These are phyloP conservation scores for Tachina grossa DNA, from an alignment of 2,888 invertebrate species.

Conservation along the genomic window DNA sequence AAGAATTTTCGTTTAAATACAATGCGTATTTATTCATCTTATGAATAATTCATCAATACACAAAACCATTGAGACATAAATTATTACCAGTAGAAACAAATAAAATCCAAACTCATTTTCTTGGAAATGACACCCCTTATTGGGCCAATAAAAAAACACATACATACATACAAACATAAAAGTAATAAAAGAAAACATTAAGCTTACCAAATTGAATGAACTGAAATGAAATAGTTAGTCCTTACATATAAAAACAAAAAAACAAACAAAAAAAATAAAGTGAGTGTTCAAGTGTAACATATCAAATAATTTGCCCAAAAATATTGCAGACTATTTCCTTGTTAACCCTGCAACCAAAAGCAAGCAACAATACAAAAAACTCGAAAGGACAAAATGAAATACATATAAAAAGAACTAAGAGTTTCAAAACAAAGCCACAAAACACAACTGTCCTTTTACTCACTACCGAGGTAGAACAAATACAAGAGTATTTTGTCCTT, in stretches of 20 bases:
- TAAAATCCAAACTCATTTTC: conserved; percentile 24
- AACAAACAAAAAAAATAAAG: background rate
- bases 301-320: conserved; percentile 66
- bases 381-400: background rate
- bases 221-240: conserved; percentile 67
- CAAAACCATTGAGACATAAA: conserved; percentile 65
- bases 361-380: conserved; percentile 27
- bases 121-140: conserved; percentile 50
- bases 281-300: conserved; percentile 69
- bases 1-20: background rate
- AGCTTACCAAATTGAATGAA: conserved; percentile 46
- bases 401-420: conserved; percentile 16
- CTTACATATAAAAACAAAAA: conserved; percentile 12
- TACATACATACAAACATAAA: background rate
- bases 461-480: conserved; percentile 30
- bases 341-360: conserved; percentile 46
- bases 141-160: conserved; percentile 26
- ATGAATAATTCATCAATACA: conserved; percentile 66
- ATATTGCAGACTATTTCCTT: conserved; percentile 68
- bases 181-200: conserved; percentile 25
- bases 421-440: conserved; percentile 50
- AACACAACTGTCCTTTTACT: conserved; percentile 53
- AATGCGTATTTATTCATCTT: conserved; percentile 11
- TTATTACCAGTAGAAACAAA: conserved; percentile 46
- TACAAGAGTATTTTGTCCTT: conserved; percentile 13